These are phyloP conservation scores for Typhlichthys subterraneus DNA, from an alignment of 2,797 vertebrate genomes.

Conservation along the genomic window DNA sequence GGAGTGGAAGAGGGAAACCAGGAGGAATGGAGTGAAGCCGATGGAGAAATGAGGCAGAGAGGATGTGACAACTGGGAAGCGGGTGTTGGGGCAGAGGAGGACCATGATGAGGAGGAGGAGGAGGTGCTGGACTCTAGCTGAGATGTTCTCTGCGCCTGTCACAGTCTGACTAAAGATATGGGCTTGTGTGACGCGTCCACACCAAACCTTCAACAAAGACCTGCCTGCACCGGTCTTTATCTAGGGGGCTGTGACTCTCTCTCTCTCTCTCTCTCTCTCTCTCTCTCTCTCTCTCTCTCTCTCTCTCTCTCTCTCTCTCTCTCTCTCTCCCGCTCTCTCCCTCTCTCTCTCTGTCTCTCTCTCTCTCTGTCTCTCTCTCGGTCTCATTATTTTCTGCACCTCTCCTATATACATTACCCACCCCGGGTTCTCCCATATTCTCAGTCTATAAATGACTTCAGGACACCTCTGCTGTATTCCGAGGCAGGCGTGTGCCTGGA, in stretches of 20 bases:
- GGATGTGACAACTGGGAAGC: too few relatives aligned
- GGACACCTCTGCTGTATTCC: constrained; percentile 16
- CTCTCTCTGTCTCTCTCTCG: background rate
- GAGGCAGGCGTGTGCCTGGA: too few relatives aligned
- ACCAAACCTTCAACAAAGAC: constrained; percentile 71
- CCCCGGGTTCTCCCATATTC: constrained; percentile 1
- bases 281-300: background rate
- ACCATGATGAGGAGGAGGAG: too few relatives aligned
- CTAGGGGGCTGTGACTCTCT: constrained; percentile 43
- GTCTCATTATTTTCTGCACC: background rate
- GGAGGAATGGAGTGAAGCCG: too few relatives aligned
- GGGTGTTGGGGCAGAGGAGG: too few relatives aligned
- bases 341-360: background rate
- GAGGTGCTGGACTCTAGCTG: too few relatives aligned
- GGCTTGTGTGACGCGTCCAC: constrained; percentile 76
- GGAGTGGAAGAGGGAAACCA: too few relatives aligned
- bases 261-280: constrained; percentile 8
- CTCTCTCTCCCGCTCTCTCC: background rate
- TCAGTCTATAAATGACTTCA: constrained; percentile 6
- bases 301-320: background rate
- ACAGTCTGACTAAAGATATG: constrained; percentile 75
- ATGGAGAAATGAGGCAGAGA: too few relatives aligned
- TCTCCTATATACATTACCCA: constrained; percentile 9
- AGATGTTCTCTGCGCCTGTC: constrained; percentile 69
- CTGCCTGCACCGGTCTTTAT: constrained; percentile 58